Evolutionary conservation across 2,888 invertebrate species (phyloP).

Genomic region (Tridacna crocea): DNA sequence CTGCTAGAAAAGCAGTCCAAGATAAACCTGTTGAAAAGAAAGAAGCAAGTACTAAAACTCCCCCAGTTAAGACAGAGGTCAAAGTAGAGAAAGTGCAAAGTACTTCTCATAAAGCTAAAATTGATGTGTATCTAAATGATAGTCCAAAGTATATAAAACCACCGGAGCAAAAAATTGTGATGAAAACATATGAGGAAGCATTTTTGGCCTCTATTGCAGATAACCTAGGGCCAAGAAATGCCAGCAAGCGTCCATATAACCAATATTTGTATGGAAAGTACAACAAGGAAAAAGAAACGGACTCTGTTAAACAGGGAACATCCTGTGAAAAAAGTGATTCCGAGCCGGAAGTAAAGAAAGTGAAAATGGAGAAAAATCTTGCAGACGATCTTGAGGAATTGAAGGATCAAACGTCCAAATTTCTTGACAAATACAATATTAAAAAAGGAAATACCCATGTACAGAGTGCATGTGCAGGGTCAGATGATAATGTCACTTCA

Average conservation of each 20-base stretch:
- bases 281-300: background rate
- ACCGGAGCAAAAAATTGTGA: constrained; percentile 33
- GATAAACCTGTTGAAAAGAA: constrained; percentile 58
- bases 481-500: background rate
- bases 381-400: constrained; percentile 51
- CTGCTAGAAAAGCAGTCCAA: background rate
- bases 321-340: constrained; percentile 9
- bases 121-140: constrained; percentile 46
- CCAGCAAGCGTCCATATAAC: constrained; percentile 40
- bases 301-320: background rate
- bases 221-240: constrained; percentile 47
- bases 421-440: constrained; percentile 44
- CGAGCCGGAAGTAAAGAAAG: constrained; percentile 49
- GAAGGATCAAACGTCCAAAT: constrained; percentile 52
- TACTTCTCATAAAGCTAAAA: constrained; percentile 31
- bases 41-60: constrained; percentile 29
- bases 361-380: constrained; percentile 37
- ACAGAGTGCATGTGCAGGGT: no score
- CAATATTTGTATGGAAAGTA: constrained; percentile 24
- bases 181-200: constrained; percentile 56
- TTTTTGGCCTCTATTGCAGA: constrained; percentile 47
- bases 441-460: constrained; percentile 19
- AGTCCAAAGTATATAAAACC: constrained; percentile 34
- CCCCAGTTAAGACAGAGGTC: constrained; percentile 34
- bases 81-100: background rate